Conservation (phyloP, 2,113 vertebrate species). For the Solea senegalensis region DNA sequence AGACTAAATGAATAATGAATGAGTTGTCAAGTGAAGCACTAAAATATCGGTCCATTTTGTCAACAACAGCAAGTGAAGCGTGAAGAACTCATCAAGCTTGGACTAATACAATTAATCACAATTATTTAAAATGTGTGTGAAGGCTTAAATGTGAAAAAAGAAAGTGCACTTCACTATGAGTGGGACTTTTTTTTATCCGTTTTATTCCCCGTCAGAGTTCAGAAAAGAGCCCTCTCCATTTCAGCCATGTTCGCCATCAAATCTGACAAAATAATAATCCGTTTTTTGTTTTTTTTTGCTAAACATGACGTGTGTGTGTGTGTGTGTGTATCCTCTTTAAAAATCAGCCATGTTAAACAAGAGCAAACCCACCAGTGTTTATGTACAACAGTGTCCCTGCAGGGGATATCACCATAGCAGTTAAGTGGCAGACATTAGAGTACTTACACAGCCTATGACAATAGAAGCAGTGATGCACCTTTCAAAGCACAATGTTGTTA, state of each 20-base stretch:
- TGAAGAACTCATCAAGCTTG: neutral
- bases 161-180: neutral
- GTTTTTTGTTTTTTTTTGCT: conserved; percentile 12
- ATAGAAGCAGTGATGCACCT: conserved; percentile 64
- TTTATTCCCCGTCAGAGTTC: neutral
- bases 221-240: neutral
- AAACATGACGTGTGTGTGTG: neutral
- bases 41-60: neutral
- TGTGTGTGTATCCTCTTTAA: conserved; percentile 4
- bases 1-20: neutral
- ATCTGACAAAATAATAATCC: conserved; percentile 9
- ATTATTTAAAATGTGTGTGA: neutral
- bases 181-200: neutral
- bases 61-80: neutral
- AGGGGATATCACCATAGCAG: conserved; percentile 54
- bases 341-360: conserved; percentile 23
- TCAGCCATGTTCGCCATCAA: neutral
- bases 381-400: conserved; percentile 34
- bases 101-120: neutral
- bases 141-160: neutral
- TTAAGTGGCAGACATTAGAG: conserved; percentile 72
- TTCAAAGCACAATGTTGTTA: conserved; percentile 69
- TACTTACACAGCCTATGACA: conserved; percentile 76
- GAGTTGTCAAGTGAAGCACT: neutral
- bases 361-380: conserved; percentile 38